These are phyloP conservation scores for Scaptomyza graminum DNA, from an alignment of 1,140 invertebrate genomes.

Conservation along the genomic window DNA sequence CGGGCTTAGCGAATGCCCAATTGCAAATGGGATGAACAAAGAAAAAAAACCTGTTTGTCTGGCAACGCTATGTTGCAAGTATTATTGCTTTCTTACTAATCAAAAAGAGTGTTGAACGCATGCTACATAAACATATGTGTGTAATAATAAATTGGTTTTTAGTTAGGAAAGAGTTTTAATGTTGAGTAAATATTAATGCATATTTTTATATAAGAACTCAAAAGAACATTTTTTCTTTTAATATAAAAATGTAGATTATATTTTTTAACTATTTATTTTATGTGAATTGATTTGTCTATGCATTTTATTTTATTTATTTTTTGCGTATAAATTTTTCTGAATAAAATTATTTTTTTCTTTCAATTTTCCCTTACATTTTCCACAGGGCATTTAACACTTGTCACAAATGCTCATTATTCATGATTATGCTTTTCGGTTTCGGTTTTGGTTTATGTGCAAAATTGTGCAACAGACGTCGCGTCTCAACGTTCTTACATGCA, in stretches of 20 bases:
- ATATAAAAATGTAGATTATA: too few species aligned
- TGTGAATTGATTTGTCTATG: too few species aligned
- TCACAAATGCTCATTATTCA: conserved; percentile 83
- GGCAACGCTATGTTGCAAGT: conserved; percentile 14
- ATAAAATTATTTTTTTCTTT: conserved; percentile 4
- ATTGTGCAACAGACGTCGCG: conserved; percentile 76
- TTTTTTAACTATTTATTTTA: too few species aligned
- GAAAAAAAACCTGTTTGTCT: conserved; percentile 44
- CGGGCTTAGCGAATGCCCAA: conserved; percentile 55
- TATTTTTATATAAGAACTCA: too few species aligned
- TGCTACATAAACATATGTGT: neutral
- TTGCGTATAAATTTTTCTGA: neutral
- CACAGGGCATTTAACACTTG: conserved; percentile 74
- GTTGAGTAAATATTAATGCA: too few species aligned
- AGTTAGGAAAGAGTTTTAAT: too few species aligned
- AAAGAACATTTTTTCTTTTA: too few species aligned
- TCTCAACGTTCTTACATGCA: conserved; percentile 45
- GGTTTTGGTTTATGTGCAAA: conserved; percentile 72
- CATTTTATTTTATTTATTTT: neutral
- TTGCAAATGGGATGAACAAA: conserved; percentile 53
- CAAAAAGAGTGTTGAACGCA: neutral
- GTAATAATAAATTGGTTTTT: too few species aligned
- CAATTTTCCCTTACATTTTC: conserved; percentile 52
- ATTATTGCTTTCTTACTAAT: neutral
- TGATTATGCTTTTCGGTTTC: conserved; percentile 77